Evolutionary conservation across 2,888 invertebrate species (phyloP).

Genomic region (Tubulanus polymorphus): DNA sequence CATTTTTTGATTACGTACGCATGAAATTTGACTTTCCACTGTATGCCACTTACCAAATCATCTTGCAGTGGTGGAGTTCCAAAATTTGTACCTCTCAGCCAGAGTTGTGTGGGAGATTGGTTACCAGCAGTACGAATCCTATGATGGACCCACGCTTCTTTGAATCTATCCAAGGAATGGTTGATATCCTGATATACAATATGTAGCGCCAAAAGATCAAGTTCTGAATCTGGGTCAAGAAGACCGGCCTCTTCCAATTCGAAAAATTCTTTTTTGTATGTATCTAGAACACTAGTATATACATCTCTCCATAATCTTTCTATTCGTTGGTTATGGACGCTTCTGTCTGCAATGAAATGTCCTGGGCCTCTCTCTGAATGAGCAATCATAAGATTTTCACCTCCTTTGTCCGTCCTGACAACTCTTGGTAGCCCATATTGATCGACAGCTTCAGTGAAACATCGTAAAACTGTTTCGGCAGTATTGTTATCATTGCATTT

Average conservation of each 20-base stretch:
- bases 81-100: too few species aligned
- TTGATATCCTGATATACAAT: too few species aligned
- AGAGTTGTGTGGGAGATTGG: too few species aligned
- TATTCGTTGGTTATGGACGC: conserved; percentile 24
- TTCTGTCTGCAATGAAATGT: conserved; percentile 16
- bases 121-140: too few species aligned
- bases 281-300: conserved; percentile 3
- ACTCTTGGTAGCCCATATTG: conserved; percentile 20
- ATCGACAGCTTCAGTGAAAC: conserved; percentile 10
- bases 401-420: conserved; percentile 19
- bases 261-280: conserved; percentile 8
- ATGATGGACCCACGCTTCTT: too few species aligned
- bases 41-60: too few species aligned
- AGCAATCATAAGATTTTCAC: conserved; percentile 15
- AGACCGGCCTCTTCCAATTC: conserved; percentile 12
- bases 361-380: conserved; percentile 16
- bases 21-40: too few species aligned
- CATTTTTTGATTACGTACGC: too few species aligned
- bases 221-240: conserved; percentile 5
- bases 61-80: too few species aligned
- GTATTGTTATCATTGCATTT: conserved; percentile 12
- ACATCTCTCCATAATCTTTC: conserved; percentile 21
- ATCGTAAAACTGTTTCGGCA: conserved; percentile 9
- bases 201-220: conserved; percentile 9
- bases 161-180: too few species aligned